A percentile compares a stretch with the other conserved stretches of the same genome.
Conservation (phyloP, 2,797 vertebrate genomes). For the Malacoctenus gilli region DNA sequence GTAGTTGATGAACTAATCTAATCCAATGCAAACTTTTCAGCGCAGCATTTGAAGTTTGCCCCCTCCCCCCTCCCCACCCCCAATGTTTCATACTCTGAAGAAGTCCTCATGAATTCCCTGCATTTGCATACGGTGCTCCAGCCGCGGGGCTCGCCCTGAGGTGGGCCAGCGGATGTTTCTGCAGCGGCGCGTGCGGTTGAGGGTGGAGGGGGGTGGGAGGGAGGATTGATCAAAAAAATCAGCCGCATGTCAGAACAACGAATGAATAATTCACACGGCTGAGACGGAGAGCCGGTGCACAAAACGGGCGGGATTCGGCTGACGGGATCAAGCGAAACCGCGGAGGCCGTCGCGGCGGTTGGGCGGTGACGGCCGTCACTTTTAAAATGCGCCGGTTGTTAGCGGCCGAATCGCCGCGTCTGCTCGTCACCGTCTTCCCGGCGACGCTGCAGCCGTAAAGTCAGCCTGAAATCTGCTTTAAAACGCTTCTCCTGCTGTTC, state of each 20-base stretch:
- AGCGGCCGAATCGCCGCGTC: no score
- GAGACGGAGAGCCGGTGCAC: no score
- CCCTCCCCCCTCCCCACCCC: no score
- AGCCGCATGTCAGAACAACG: not conserved
- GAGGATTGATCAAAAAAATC: not conserved
- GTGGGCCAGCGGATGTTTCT: not conserved
- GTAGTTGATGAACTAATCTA: no score
- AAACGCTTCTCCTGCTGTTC: not conserved
- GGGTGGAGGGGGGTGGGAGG: not conserved
- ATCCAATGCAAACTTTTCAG: not conserved
- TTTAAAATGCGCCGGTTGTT: no score
- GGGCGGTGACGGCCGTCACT: no score
- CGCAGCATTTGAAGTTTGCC: not conserved
- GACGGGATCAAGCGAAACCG: no score
- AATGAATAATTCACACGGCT: not conserved
- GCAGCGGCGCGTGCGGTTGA: not conserved
- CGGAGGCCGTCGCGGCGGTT: no score
- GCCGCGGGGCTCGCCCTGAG: constrained; percentile 2
- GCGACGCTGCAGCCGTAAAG: not conserved
- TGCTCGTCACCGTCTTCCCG: not conserved
- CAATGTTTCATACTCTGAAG: not conserved
- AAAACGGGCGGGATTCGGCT: no score
- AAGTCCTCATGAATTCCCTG: constrained; percentile 4
- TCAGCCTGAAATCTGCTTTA: not conserved
- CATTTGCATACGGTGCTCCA: not conserved